phyloP scores from a whole-genome alignment of 1,140 invertebrate genomes.

The Anadara kagoshimensis region DNA sequence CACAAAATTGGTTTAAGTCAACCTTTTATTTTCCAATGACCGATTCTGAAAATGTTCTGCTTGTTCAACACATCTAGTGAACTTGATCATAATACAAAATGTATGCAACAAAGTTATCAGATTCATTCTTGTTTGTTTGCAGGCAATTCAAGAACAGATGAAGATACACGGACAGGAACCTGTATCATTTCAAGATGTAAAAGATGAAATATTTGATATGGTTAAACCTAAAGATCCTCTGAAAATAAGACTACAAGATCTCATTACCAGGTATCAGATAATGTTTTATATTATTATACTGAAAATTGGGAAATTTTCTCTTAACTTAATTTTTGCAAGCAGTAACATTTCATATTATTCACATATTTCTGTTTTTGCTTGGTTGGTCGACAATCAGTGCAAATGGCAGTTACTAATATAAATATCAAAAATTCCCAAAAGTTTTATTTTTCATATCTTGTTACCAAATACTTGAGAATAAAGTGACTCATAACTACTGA shows the following conservation, averaged over 20 bases:
- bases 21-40: no score
- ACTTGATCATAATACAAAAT: no score
- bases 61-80: no score
- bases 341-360: background rate
- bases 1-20: no score
- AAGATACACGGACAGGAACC: slow-evolving; percentile 87
- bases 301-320: background rate
- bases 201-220: slow-evolving; percentile 99
- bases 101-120: no score
- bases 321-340: background rate
- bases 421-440: no score
- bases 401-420: no score
- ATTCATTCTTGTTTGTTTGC: slow-evolving; percentile 38
- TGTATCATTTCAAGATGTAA: slow-evolving; percentile 94
- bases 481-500: no score
- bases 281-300: no score
- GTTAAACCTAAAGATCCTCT: slow-evolving; percentile 89
- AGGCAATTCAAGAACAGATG: slow-evolving; percentile 94
- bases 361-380: background rate
- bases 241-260: slow-evolving; percentile 91
- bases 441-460: no score
- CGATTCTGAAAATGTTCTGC: no score
- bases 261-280: slow-evolving; percentile 77
- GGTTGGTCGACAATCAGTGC: background rate
- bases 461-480: no score